These are phyloP conservation scores for Batillaria attramentaria DNA, from an alignment of 1,140 invertebrate genomes.

Conservation along the genomic window DNA sequence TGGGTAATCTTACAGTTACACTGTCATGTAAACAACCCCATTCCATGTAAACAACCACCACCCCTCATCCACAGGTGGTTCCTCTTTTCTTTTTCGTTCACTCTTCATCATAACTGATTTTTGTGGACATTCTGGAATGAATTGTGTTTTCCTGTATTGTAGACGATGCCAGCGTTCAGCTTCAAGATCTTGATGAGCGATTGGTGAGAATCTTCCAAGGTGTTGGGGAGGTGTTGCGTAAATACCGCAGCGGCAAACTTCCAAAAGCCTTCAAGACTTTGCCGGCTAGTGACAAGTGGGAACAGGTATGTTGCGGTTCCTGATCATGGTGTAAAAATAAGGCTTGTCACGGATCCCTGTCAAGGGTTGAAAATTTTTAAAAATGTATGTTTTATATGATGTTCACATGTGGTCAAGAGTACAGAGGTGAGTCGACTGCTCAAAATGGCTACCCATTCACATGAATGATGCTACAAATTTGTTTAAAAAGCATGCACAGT, in stretches of 20 bases:
- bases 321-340: not conserved
- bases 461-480: too few species aligned
- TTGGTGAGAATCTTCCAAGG: slow-evolving; percentile 80
- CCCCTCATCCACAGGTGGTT: too few species aligned
- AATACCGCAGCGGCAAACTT: slow-evolving; percentile 94
- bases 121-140: not conserved
- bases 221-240: slow-evolving; percentile 83
- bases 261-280: slow-evolving; percentile 99
- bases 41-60: too few species aligned
- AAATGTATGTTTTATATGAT: not conserved
- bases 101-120: not conserved
- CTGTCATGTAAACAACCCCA: too few species aligned
- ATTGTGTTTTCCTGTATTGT: slow-evolving; percentile 17
- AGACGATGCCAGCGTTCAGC: slow-evolving; percentile 61
- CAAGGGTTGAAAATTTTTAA: not conserved
- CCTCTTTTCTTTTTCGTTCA: slow-evolving; percentile 6
- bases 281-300: slow-evolving; percentile 95
- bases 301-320: slow-evolving; percentile 76
- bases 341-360: not conserved
- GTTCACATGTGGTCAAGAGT: too few species aligned
- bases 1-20: too few species aligned
- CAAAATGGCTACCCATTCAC: too few species aligned
- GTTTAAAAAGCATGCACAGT: too few species aligned
- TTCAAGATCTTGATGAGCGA: slow-evolving; percentile 62
- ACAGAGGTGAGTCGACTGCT: too few species aligned